Evolutionary conservation across 2,113 vertebrate genomes (phyloP).

Genomic region (Psammodynastes pulverulentus): DNA sequence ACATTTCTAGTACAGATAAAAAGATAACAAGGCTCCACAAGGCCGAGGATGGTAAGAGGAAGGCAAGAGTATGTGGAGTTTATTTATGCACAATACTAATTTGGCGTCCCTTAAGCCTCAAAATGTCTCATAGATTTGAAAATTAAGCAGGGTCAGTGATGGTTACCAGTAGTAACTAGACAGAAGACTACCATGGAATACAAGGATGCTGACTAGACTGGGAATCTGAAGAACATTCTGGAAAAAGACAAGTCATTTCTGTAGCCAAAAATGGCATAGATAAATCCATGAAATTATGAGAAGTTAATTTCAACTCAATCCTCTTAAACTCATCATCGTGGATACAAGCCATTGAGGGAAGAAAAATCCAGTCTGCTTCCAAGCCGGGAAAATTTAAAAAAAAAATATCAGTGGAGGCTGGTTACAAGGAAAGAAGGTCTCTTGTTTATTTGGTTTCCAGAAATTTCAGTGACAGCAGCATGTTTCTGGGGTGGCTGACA

Average conservation of each 20-base stretch:
- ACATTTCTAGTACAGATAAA: neutral
- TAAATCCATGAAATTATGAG: neutral
- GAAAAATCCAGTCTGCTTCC: too few species aligned
- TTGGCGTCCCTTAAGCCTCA: neutral
- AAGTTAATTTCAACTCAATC: neutral
- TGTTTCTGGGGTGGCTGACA: too few species aligned
- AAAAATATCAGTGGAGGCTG: too few species aligned
- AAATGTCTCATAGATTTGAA: neutral
- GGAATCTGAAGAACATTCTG: neutral
- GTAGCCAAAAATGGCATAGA: neutral
- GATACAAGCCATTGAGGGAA: neutral
- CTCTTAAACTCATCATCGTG: neutral
- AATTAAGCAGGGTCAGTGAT: neutral
- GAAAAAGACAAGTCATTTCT: neutral
- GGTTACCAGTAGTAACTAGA: neutral
- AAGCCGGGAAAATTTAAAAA: too few species aligned
- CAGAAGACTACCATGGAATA: neutral
- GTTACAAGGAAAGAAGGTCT: too few species aligned
- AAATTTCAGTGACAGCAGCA: too few species aligned
- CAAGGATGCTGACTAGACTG: neutral
- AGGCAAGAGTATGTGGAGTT: neutral
- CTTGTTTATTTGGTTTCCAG: too few species aligned
- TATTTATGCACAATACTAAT: neutral
- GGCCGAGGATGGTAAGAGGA: neutral
- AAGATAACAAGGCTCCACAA: neutral